Percentiles rank a stretch among this genome's conserved stretches.
These are phyloP conservation scores for Hapalemur alaotrensis DNA, from an alignment of 2,797 vertebrate species.

Conservation along the genomic window DNA sequence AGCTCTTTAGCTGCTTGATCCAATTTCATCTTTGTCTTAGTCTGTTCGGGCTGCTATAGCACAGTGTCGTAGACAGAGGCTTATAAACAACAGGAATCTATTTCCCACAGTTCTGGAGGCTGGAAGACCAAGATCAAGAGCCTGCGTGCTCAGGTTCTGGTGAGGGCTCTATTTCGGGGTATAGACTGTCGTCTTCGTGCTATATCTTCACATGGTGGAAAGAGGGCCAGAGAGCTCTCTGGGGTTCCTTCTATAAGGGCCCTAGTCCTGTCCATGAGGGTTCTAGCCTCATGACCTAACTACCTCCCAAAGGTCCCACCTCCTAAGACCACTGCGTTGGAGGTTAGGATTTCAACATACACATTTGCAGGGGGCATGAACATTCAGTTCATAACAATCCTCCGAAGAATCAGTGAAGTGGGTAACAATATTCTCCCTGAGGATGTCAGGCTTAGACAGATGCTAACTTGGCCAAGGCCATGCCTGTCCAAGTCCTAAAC, in stretches of 20 bases:
- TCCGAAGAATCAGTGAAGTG: background rate
- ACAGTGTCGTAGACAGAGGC: background rate
- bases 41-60: background rate
- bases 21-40: background rate
- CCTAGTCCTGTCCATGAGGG: background rate
- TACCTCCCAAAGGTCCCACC: too few species aligned
- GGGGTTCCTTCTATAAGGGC: background rate
- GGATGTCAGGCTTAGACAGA: background rate
- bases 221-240: background rate
- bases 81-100: background rate
- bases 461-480: background rate
- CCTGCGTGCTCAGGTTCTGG: background rate
- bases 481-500: background rate
- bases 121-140: background rate
- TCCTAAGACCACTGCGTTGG: background rate
- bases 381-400: background rate
- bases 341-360: background rate
- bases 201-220: background rate
- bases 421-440: background rate
- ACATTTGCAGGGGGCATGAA: background rate
- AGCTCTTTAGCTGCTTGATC: background rate
- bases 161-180: background rate
- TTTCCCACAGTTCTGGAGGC: background rate
- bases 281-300: background rate
- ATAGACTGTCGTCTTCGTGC: background rate